phyloP scores from a whole-genome alignment of 2,888 invertebrate species.

The Hyposoter didymator region DNA sequence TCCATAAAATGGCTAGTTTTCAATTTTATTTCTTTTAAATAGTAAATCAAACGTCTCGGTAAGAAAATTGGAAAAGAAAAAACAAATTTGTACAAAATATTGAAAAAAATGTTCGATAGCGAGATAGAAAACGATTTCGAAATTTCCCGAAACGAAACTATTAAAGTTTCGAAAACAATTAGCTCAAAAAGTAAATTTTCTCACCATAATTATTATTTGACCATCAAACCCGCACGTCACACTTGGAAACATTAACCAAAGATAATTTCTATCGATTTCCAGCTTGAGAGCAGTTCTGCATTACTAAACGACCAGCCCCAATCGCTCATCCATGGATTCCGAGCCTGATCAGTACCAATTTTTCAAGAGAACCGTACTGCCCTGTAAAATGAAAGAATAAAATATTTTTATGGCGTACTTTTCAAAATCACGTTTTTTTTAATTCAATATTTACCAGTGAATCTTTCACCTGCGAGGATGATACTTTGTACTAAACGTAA shows the following conservation, averaged over 20 bases:
- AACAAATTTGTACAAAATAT: too few species aligned
- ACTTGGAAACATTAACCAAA: background rate
- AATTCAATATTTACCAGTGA: background rate
- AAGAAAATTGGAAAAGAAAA: too few species aligned
- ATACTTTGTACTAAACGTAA: background rate
- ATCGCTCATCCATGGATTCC: background rate
- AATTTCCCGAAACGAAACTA: too few species aligned
- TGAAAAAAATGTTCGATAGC: too few species aligned
- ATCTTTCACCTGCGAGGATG: background rate
- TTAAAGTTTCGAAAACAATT: background rate
- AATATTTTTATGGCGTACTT: conserved; percentile 18
- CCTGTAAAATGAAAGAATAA: conserved; percentile 21
- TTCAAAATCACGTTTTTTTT: background rate
- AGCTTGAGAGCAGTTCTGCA: conserved; percentile 81
- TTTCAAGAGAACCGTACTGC: conserved; percentile 1
- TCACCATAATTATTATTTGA: background rate
- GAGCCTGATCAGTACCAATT: background rate
- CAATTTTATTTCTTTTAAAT: too few species aligned
- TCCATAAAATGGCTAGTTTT: too few species aligned
- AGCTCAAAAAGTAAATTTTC: background rate
- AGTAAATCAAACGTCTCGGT: too few species aligned
- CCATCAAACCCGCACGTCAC: background rate
- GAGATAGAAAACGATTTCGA: too few species aligned
- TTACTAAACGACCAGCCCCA: conserved; percentile 67
- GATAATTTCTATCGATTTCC: conserved; percentile 70